Evolutionary conservation across 2,113 vertebrate species (phyloP).

Genomic region (Hypocryptadius cinnamomeus): DNA sequence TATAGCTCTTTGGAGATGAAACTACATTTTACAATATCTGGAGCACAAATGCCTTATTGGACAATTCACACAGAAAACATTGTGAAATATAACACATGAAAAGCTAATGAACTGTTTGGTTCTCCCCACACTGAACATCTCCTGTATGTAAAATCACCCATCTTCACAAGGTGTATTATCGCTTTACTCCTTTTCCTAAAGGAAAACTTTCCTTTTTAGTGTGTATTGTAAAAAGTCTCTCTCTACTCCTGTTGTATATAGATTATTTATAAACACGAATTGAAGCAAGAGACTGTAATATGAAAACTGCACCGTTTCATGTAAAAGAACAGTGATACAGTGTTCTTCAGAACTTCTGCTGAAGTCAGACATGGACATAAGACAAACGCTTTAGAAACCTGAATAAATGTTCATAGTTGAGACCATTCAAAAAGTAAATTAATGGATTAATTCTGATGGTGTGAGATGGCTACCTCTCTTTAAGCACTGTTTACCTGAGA

Average conservation of each 20-base stretch:
- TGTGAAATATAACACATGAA: background rate
- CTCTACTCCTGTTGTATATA: background rate
- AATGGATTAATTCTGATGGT: background rate
- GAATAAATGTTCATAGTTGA: background rate
- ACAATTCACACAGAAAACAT: background rate
- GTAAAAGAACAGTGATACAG: background rate
- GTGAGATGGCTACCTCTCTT: background rate
- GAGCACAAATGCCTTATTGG: background rate
- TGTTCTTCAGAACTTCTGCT: background rate
- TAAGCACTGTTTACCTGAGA: background rate
- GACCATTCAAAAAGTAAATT: background rate
- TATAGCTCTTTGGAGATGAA: background rate
- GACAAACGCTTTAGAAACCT: background rate
- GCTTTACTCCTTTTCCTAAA: background rate
- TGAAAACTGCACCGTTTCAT: background rate
- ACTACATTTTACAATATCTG: background rate
- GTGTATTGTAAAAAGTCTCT: background rate
- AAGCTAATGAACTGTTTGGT: background rate
- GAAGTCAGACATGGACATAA: background rate
- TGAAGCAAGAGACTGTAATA: background rate
- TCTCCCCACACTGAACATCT: background rate
- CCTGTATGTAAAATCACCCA: background rate
- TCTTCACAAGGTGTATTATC: background rate
- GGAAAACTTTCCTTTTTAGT: background rate
- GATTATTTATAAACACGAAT: slow-evolving; percentile 47